These are phyloP conservation scores for Caradrina clavipalpis DNA, from an alignment of 2,888 invertebrate species.

Conservation along the genomic window DNA sequence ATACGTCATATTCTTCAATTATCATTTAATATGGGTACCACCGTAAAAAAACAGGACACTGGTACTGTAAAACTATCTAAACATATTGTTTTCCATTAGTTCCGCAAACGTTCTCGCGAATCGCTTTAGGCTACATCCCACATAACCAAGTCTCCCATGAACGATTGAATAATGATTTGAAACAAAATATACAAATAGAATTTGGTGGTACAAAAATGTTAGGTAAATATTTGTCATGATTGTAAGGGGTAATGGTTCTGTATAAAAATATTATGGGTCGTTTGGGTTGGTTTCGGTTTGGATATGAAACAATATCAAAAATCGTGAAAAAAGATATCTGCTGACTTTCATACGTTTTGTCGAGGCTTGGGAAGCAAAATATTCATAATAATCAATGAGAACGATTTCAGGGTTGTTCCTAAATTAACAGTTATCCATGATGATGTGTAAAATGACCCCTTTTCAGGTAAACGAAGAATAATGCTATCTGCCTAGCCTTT, in stretches of 20 bases:
- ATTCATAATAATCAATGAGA: no score
- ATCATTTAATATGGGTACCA: slow-evolving; percentile 5
- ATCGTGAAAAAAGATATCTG: no score
- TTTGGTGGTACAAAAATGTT: slow-evolving; percentile 36
- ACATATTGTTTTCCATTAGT: slow-evolving; percentile 65
- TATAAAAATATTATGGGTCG: slow-evolving; percentile 22
- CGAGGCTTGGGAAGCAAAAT: no score
- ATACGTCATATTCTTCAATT: background rate
- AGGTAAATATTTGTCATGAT: slow-evolving; percentile 13
- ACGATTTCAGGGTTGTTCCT: no score
- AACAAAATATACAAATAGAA: slow-evolving; percentile 72
- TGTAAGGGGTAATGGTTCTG: slow-evolving; percentile 63
- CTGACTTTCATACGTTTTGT: no score
- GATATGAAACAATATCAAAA: no score
- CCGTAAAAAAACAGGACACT: slow-evolving; percentile 5
- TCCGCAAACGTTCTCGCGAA: slow-evolving; percentile 75
- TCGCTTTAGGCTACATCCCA: slow-evolving; percentile 81
- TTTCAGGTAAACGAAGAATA: no score
- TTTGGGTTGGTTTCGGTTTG: no score
- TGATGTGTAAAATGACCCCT: no score
- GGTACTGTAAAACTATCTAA: slow-evolving; percentile 29
- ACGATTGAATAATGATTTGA: slow-evolving; percentile 81
- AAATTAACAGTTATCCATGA: no score
- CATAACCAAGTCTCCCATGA: slow-evolving; percentile 80
- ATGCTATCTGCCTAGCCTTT: no score